Evolutionary conservation across 2,797 vertebrate species (phyloP).

Genomic region (Siniperca obscura): DNA sequence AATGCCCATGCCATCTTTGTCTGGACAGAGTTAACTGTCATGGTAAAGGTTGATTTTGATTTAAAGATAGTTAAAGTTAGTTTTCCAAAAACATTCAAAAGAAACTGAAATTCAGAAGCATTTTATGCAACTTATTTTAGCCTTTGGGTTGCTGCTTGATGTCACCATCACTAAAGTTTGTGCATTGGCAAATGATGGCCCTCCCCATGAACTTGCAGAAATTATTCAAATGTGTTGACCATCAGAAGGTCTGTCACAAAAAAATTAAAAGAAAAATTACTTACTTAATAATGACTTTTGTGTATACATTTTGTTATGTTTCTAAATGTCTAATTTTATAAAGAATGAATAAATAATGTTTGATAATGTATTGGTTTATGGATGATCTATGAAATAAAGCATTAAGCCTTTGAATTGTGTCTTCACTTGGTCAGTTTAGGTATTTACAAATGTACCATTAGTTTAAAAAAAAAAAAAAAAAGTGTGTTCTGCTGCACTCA

Average conservation of each 20-base stretch:
- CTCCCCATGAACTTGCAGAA: slow-evolving; percentile 1
- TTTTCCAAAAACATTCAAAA: slow-evolving; percentile 19
- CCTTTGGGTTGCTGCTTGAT: slow-evolving; percentile 33
- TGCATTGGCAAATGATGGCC: slow-evolving; percentile 17
- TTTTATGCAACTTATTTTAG: slow-evolving; percentile 73
- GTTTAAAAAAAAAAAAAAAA: background rate
- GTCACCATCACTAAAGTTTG: slow-evolving; percentile 19
- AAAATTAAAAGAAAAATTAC: slow-evolving; percentile 16
- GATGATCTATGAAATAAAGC: slow-evolving; percentile 82
- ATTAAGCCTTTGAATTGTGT: slow-evolving; percentile 66
- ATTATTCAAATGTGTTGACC: slow-evolving; percentile 14
- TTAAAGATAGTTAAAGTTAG: background rate
- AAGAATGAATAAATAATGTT: slow-evolving; percentile 36
- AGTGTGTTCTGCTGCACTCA: background rate
- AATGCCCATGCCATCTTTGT: slow-evolving; percentile 10
- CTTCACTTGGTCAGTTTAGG: slow-evolving; percentile 11
- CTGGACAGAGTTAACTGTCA: slow-evolving; percentile 22
- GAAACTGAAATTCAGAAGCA: slow-evolving; percentile 18
- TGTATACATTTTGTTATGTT: slow-evolving; percentile 31
- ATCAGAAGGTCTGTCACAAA: slow-evolving; percentile 22
- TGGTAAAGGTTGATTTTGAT: slow-evolving; percentile 21
- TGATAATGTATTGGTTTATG: slow-evolving; percentile 61
- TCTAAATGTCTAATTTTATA: slow-evolving; percentile 51
- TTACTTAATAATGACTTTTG: slow-evolving; percentile 50
- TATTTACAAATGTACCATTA: background rate